Evolutionary conservation across 2,888 invertebrate genomes (phyloP).

Genomic region (Nephrotoma flavescens): DNA sequence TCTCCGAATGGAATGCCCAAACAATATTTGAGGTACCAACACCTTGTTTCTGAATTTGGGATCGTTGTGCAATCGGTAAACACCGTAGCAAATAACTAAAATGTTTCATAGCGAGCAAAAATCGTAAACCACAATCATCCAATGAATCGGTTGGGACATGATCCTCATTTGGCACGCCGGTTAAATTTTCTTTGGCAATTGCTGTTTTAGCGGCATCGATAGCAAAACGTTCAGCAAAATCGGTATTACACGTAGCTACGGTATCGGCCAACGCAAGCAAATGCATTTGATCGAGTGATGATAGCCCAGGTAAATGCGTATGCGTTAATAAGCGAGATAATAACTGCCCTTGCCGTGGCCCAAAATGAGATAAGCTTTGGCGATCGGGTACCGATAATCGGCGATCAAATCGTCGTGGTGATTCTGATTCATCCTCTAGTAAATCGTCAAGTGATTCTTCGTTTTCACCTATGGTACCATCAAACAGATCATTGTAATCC

Average conservation of each 20-base stretch:
- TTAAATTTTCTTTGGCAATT: conserved; percentile 47
- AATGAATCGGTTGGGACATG: conserved; percentile 58
- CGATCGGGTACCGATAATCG: conserved; percentile 57
- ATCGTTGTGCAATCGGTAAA: conserved; percentile 77
- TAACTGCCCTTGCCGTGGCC: conserved; percentile 70
- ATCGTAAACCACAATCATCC: conserved; percentile 95
- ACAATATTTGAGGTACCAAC: conserved; percentile 83
- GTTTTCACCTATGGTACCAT: conserved; percentile 49
- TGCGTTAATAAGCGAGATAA: conserved; percentile 85
- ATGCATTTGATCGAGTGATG: conserved; percentile 98
- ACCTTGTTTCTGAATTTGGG: conserved; percentile 71
- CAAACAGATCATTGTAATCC: conserved; percentile 87
- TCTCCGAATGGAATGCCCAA: conserved; percentile 99
- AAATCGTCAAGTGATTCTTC: conserved; percentile 74
- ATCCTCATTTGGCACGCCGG: conserved; percentile 37
- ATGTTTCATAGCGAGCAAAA: conserved; percentile 93
- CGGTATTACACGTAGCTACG: conserved; percentile 82
- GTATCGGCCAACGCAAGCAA: conserved; percentile 96
- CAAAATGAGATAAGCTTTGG: conserved; percentile 70
- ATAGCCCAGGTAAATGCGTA: conserved; percentile 84
- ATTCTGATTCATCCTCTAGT: conserved; percentile 56
- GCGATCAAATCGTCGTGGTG: conserved; percentile 39
- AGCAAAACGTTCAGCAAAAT: conserved; percentile 69
- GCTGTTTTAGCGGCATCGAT: conserved; percentile 52
- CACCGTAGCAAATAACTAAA: conserved; percentile 90